Percentiles rank a stretch among this genome's conserved stretches.
Evolutionary conservation across 2,113 vertebrate genomes (phyloP).

Genomic region (Pithys albifrons): DNA sequence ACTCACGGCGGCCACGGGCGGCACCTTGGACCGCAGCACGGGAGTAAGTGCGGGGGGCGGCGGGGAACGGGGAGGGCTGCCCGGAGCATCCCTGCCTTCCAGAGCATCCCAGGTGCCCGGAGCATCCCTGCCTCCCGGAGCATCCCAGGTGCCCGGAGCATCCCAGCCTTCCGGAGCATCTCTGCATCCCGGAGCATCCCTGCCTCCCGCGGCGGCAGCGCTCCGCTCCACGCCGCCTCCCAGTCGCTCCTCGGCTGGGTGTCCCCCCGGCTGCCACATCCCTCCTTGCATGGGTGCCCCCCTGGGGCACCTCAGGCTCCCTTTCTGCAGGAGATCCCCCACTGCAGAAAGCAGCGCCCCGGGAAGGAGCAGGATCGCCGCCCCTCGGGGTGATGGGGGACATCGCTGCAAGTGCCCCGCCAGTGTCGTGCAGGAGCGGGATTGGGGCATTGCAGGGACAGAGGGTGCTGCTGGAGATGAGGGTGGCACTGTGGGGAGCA

Average conservation of each 20-base stretch:
- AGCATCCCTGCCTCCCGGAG: not conserved
- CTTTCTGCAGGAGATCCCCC: not conserved
- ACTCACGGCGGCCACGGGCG: constrained; percentile 88
- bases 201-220: not conserved
- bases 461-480: not conserved
- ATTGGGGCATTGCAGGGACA: not conserved
- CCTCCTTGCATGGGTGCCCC: not conserved
- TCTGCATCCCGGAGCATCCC: not conserved
- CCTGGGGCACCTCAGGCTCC: not conserved
- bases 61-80: not conserved
- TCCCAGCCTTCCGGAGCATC: not conserved
- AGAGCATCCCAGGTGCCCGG: not conserved
- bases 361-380: not conserved
- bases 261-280: not conserved
- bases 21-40: constrained; percentile 90
- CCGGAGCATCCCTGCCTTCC: not conserved
- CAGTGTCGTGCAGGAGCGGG: not conserved
- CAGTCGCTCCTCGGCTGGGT: not conserved
- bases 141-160: not conserved
- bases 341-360: not conserved
- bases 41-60: constrained; percentile 84
- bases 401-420: not conserved
- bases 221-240: not conserved
- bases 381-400: not conserved
- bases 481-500: not conserved